Conservation (phyloP, 1,140 invertebrate species). For the Leptoteleia sp. region DNA sequence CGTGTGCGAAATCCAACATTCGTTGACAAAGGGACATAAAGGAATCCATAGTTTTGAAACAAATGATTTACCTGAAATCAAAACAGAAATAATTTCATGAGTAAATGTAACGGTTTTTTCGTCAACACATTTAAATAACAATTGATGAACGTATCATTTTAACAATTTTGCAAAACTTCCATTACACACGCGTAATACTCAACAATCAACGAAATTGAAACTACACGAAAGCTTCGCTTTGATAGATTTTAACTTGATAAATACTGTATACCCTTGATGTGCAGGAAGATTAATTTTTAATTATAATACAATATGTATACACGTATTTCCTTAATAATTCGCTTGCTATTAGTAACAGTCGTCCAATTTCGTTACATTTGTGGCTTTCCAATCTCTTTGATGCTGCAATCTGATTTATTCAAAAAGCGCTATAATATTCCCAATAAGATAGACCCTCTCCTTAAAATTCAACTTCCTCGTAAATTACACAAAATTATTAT, state of each 20-base stretch:
- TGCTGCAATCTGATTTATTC: too few species aligned
- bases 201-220: too few species aligned
- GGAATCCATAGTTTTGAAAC: slow-evolving; percentile 68
- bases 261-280: slow-evolving; percentile 1
- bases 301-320: slow-evolving; percentile 3
- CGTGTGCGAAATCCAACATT: slow-evolving; percentile 69
- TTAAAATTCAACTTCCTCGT: too few species aligned
- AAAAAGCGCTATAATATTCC: too few species aligned
- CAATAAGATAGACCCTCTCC: too few species aligned
- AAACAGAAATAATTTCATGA: slow-evolving; percentile 16
- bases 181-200: too few species aligned
- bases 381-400: slow-evolving; percentile 36
- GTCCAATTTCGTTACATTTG: slow-evolving; percentile 40
- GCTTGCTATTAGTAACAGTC: slow-evolving; percentile 16
- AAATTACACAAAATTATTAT: too few species aligned
- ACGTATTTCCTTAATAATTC: slow-evolving; percentile 17
- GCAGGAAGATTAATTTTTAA: slow-evolving; percentile 13
- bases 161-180: too few species aligned
- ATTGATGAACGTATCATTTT: too few species aligned
- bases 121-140: too few species aligned
- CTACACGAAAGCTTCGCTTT: neutral
- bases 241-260: slow-evolving; percentile 1
- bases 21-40: slow-evolving; percentile 72
- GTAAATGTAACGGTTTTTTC: too few species aligned
- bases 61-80: slow-evolving; percentile 70